A percentile compares a stretch with the other conserved stretches of the same genome.
Conservation (phyloP, 1,140 invertebrate genomes). For the Drosophila auraria region DNA sequence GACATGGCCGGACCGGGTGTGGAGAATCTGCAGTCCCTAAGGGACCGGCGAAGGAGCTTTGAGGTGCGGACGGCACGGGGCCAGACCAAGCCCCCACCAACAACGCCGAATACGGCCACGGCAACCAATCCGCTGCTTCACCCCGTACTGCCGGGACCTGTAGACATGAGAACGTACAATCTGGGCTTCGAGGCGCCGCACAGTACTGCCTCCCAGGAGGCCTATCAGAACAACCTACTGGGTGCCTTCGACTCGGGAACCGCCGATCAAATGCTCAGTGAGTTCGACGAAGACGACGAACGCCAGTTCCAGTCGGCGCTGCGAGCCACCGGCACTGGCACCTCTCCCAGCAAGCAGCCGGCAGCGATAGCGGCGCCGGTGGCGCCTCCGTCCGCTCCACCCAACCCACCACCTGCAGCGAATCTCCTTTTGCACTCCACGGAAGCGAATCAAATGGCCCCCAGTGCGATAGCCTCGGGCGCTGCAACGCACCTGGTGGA, state of each 20-base stretch:
- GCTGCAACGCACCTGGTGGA: constrained; percentile 50
- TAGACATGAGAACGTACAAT: constrained; percentile 94
- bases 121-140: constrained; percentile 42
- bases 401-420: constrained; percentile 2
- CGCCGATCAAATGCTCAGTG: constrained; percentile 89
- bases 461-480: constrained; percentile 18
- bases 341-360: constrained; percentile 42
- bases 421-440: constrained; percentile 52
- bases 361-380: constrained; percentile 6
- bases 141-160: constrained; percentile 92
- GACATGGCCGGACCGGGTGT: constrained; percentile 90
- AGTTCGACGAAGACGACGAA: constrained; percentile 92
- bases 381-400: not conserved
- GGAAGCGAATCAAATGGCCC: constrained; percentile 68
- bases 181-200: constrained; percentile 86
- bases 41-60: constrained; percentile 91
- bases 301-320: constrained; percentile 90
- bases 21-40: constrained; percentile 91
- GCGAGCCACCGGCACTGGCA: constrained; percentile 86
- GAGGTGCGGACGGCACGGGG: constrained; percentile 61
- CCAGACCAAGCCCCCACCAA: constrained; percentile 35
- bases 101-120: constrained; percentile 9
- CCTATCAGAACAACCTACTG: constrained; percentile 88
- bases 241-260: constrained; percentile 88
- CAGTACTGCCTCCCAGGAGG: constrained; percentile 85